Conservation (phyloP, 2,113 vertebrate genomes). For the Dunckerocampus dactyliophorus region DNA sequence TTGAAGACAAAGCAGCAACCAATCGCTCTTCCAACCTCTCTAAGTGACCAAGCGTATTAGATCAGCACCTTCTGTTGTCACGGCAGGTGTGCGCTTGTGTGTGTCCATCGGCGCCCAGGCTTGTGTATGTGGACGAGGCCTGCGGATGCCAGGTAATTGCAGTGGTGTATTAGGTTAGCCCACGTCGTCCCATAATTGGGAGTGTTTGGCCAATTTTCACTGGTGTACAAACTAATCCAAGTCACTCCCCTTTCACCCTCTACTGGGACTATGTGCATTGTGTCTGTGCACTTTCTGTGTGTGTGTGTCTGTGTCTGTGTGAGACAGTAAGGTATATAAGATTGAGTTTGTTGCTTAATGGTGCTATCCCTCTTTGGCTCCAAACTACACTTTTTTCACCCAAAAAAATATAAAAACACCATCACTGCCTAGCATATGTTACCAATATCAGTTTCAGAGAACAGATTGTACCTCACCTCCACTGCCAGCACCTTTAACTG, state of each 20-base stretch:
- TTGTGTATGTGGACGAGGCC: conserved; percentile 26
- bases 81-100: conserved; percentile 54
- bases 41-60: conserved; percentile 68
- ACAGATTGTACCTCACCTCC: too few relatives aligned
- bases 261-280: conserved; percentile 29
- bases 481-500: conserved; percentile 1
- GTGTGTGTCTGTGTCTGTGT: conserved; percentile 13
- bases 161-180: conserved; percentile 73
- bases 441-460: too few relatives aligned
- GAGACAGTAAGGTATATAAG: conserved; percentile 7
- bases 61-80: conserved; percentile 71
- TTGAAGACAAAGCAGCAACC: conserved; percentile 51
- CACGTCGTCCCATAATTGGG: conserved; percentile 75
- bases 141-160: conserved; percentile 74
- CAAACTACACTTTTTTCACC: too few relatives aligned
- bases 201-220: conserved; percentile 74
- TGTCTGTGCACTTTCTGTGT: not conserved
- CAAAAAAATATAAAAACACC: too few relatives aligned
- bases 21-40: conserved; percentile 60
- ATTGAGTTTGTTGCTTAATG: conserved; percentile 24
- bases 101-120: conserved; percentile 30
- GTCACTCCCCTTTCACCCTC: conserved; percentile 50
- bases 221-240: conserved; percentile 75
- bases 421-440: too few relatives aligned
- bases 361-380: too few relatives aligned